Conservation (phyloP, 2,113 vertebrate genomes). For the Campylomormyrus tamandua region DNA sequence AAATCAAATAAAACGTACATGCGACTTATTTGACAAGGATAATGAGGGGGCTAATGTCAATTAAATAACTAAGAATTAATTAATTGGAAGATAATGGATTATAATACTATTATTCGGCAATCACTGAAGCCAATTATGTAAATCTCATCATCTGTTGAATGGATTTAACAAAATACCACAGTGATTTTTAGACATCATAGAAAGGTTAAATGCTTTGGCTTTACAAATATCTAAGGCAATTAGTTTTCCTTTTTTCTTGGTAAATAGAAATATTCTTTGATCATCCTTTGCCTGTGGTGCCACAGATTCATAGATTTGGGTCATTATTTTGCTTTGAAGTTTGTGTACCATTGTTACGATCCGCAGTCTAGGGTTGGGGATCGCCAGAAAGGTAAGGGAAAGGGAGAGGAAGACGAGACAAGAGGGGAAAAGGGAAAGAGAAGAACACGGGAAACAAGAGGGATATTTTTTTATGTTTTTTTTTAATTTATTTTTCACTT, state of each 20-base stretch:
- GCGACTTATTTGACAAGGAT: background rate
- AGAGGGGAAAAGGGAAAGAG: no score
- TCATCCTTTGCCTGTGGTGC: background rate
- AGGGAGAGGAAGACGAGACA: no score
- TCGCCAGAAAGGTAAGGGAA: no score
- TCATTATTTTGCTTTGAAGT: background rate
- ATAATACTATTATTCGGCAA: constrained; percentile 12
- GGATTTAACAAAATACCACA: constrained; percentile 1
- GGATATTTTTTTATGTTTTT: no score
- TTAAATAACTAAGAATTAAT: constrained; percentile 15
- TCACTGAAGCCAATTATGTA: constrained; percentile 7
- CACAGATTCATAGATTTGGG: background rate
- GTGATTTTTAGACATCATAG: background rate
- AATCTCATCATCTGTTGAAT: constrained; percentile 6
- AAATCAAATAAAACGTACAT: background rate
- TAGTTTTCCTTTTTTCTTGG: background rate
- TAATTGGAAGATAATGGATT: constrained; percentile 12
- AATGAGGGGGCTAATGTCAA: constrained; percentile 6
- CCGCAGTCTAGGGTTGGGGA: no score
- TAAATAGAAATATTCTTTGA: background rate
- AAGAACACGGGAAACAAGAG: no score
- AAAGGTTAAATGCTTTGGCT: constrained; percentile 16
- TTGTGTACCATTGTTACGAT: background rate
- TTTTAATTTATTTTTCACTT: no score
- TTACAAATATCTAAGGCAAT: constrained; percentile 1